Percentiles rank a stretch among this genome's conserved stretches.
Conservation (phyloP, 2,113 vertebrate species). For the Nestor notabilis region DNA sequence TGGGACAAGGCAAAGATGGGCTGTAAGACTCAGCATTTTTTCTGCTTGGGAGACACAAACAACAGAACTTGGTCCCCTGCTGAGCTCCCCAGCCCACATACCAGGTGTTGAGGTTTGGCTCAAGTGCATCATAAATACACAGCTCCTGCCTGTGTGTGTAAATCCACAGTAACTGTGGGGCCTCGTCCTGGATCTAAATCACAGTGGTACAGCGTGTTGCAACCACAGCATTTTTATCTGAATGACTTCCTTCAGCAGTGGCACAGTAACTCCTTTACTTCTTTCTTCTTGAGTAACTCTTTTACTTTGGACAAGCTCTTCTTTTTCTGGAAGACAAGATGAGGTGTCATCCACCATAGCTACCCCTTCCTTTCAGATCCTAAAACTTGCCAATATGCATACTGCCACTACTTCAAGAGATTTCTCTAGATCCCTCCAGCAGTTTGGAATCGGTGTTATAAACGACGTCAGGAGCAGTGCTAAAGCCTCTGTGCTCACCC, state of each 20-base stretch:
- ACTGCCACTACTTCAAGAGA: background rate
- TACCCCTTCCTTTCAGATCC: accelerated
- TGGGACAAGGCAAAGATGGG: accelerated
- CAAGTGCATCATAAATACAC: background rate
- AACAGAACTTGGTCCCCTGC: background rate
- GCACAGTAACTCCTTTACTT: background rate
- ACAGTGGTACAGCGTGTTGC: accelerated
- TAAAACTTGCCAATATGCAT: accelerated
- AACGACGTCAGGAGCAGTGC: background rate
- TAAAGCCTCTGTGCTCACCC: accelerated
- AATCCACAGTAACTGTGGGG: background rate
- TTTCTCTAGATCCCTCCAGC: background rate
- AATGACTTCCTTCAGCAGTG: accelerated
- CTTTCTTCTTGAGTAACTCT: background rate
- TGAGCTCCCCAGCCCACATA: background rate
- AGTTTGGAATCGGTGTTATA: background rate
- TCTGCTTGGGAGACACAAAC: accelerated
- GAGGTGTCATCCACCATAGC: accelerated
- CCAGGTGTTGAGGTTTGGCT: background rate
- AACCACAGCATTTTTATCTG: background rate
- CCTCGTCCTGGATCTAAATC: background rate
- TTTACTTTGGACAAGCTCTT: background rate
- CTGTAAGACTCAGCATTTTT: background rate
- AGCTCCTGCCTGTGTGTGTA: accelerated
- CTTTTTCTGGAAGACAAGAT: background rate